phyloP scores from a whole-genome alignment of 2,888 invertebrate species.

The Deilephila elpenor region DNA sequence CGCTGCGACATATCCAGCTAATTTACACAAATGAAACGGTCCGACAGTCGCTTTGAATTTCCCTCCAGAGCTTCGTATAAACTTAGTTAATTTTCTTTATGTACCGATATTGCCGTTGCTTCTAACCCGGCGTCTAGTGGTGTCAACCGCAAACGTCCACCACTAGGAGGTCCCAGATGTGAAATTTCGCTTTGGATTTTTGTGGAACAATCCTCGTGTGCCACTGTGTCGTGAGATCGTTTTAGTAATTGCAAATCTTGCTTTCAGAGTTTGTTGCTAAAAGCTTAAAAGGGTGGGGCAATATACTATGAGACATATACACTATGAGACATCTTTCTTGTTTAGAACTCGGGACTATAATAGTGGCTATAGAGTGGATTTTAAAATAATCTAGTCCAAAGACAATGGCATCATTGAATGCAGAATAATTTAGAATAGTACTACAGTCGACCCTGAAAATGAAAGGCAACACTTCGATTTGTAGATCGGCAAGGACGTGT shows the following conservation, averaged over 20 bases:
- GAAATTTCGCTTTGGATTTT: slow-evolving; percentile 6
- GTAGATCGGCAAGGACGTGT: neutral
- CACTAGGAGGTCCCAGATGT: neutral
- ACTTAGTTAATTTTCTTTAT: slow-evolving; percentile 26
- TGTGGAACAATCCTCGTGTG: neutral
- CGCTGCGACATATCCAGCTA: neutral
- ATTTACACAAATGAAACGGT: slow-evolving; percentile 20
- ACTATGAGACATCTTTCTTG: too few species aligned
- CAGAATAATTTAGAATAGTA: neutral
- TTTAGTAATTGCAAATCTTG: neutral
- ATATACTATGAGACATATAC: too few species aligned
- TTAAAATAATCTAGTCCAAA: too few species aligned
- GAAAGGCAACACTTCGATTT: neutral
- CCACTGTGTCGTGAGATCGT: neutral
- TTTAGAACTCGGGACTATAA: too few species aligned
- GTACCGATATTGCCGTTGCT: slow-evolving; percentile 3
- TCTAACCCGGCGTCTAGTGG: neutral
- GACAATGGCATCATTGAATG: too few species aligned
- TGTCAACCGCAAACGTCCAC: slow-evolving; percentile 2
- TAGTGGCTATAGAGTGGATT: too few species aligned
- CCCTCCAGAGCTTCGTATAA: slow-evolving; percentile 7
- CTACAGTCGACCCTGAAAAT: neutral
- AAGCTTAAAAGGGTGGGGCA: too few species aligned
- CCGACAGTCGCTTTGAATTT: slow-evolving; percentile 14
- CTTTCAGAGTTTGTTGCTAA: neutral